Evolutionary conservation across 2,113 vertebrate genomes (phyloP).

Genomic region (Onychorhynchus coronatus): DNA sequence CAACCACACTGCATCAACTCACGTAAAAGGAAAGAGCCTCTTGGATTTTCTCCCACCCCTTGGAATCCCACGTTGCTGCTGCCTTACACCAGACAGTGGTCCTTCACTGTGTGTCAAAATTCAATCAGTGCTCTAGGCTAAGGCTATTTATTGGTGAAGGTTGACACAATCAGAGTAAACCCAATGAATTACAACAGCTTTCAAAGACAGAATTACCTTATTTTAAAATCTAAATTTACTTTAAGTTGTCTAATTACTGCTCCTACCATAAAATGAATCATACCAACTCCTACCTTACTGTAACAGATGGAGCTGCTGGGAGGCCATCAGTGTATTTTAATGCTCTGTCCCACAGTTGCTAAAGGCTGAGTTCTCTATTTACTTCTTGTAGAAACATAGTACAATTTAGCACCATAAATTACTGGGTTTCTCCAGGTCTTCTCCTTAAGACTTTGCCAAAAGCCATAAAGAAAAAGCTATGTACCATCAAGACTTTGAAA

Average conservation of each 20-base stretch:
- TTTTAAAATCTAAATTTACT: background rate
- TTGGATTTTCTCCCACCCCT: background rate
- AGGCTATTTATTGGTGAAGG: background rate
- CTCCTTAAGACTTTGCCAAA: background rate
- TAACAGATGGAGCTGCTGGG: conserved; percentile 48
- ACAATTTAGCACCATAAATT: background rate
- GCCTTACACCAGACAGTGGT: background rate
- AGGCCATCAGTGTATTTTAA: background rate
- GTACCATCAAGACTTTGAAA: background rate
- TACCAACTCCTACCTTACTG: background rate
- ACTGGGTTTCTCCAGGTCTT: background rate
- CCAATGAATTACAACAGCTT: background rate
- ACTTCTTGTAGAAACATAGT: background rate
- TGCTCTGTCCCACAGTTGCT: background rate
- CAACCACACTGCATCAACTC: background rate
- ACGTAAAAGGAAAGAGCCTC: background rate
- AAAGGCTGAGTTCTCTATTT: background rate
- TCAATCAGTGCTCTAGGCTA: background rate
- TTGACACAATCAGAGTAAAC: background rate
- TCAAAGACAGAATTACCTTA: background rate
- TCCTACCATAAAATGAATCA: background rate
- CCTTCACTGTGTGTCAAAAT: background rate
- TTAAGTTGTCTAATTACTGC: background rate
- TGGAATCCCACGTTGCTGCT: background rate
- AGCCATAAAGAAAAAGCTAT: background rate